phyloP scores from a whole-genome alignment of 2,797 vertebrate genomes.

The Knipowitschia caucasica region DNA sequence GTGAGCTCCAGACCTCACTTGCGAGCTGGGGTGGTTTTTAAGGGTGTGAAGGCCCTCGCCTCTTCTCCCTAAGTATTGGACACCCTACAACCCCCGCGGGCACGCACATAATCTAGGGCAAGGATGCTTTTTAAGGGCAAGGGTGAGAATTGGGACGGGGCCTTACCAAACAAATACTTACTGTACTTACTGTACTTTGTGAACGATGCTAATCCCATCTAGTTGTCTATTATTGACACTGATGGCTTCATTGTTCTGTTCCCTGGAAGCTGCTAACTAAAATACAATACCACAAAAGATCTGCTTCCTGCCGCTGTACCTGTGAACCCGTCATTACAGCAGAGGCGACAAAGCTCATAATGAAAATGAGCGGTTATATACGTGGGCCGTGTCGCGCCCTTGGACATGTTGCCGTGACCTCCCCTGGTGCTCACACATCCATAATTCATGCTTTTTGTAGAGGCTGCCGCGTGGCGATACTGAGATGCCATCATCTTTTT shows the following conservation, averaged over 20 bases:
- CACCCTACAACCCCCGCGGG: too few relatives aligned
- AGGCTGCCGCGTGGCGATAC: constrained; percentile 48
- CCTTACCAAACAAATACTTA: too few relatives aligned
- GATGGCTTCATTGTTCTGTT: background rate
- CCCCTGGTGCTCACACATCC: constrained; percentile 40
- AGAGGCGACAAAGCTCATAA: constrained; percentile 29
- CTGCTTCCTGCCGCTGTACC: constrained; percentile 1
- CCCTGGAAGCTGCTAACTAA: constrained; percentile 2
- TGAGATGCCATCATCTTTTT: constrained; percentile 52
- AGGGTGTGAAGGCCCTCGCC: too few relatives aligned
- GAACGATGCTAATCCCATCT: background rate
- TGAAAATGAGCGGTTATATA: constrained; percentile 32
- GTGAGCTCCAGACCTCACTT: too few relatives aligned
- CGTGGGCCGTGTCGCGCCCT: constrained; percentile 45
- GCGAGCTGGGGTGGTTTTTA: too few relatives aligned
- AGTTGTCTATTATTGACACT: background rate
- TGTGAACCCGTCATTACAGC: constrained; percentile 16
- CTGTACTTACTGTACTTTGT: too few relatives aligned
- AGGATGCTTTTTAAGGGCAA: too few relatives aligned
- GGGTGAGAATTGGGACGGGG: too few relatives aligned
- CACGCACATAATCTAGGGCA: too few relatives aligned
- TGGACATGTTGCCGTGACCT: constrained; percentile 38
- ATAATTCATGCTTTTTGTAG: constrained; percentile 61
- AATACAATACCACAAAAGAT: constrained; percentile 18
- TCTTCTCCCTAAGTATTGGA: too few relatives aligned